Evolutionary conservation across 2,797 vertebrate species (phyloP), one percentile per base, ranked within the genome.

Genomic region (Urophycis tenuis): DNA sequence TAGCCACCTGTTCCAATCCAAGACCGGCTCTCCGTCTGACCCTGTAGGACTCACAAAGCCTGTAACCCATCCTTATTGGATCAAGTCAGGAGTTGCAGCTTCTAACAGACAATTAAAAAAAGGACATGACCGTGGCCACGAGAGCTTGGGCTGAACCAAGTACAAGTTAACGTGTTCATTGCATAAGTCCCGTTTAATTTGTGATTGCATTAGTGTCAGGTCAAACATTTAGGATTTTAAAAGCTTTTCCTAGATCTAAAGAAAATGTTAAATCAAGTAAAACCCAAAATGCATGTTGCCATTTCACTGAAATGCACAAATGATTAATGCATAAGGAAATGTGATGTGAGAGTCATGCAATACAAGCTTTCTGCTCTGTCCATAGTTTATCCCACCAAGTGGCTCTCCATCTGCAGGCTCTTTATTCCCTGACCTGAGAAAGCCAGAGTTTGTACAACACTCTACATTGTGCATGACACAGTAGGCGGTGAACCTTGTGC

Each of bases 51-150:
- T 76, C 78, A 34, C 49, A 1, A 45, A 17, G 49, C 6, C 19
- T 9, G 49, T 53, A 82, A 80, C 74, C 75, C 73, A 81, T 76
- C 33, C 80, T 78, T 81, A 81, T 73, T 78, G 77, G 85, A 87
- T 85, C 72, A 78, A n/a, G 72, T 35, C 53, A 36, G 30, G 70
- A 11, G 60, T 67, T 17, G 34, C 30, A 60, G 17, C 11, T 41
- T 41, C 11, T 22, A 25, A 60, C 1, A 9, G 39, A 17, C 22
- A 33, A 22, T 74, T 35, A 32, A 81, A 22, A 33, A 5, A 53
- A 41, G 17, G 36, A 3, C 39, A 53, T 76, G 1, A 9, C 11
- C 3, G 15, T 31, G 29, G 35, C 35, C 3, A 74, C 19, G 17
- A n/a, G 3, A 8, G 45, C 19, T 29, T 0, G 22, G n/a, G 29